Evolutionary conservation across 1,140 invertebrate genomes (phyloP), one percentile per base, ranked within the genome.

Genomic region (Conopomorpha cramerella): DNA sequence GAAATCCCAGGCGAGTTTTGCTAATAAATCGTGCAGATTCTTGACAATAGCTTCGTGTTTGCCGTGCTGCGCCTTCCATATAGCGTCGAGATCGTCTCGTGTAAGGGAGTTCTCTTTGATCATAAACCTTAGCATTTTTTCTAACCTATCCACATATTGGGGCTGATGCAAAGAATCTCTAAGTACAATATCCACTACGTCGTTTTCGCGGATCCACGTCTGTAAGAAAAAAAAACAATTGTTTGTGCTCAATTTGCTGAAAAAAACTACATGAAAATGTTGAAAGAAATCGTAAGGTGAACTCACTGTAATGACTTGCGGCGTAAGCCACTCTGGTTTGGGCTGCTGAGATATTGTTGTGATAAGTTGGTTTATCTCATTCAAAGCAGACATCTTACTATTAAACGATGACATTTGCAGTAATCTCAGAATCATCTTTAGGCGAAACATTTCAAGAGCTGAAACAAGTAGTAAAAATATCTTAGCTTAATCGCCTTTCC

Each of bases 331-430:
- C 55, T 97, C 94, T 54, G 95, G 93, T 52, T 96, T 95, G 30
- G 92, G 87, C 73, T 94, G 93, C 62, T 93, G 94, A 30, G 88
- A 88, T 25, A 96, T 92, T 60, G 88, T 91, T 16, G 90, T 88
- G 30, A 98, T 95, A 16, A 98, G 91, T 83, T 98, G 97, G 78
- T 99, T 99, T 23, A 99, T 93, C 84, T 99, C 96, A 79, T 98
- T 98, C 19, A 99, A 79, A 16, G 96, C 95, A 70, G 96, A 98
- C 96, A 99, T 99, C 82, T 98, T 98, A 7, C 96, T 95, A 80
- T 98, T 98, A 61, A 98, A 99, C 25, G 95, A 98, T 10, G 95
- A 98, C 62, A 98, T 96, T 83, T 97, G 93, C 34, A 98, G 78
- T 51, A 96, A 85, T 61, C 94, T 88, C 42, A 98, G 79, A 51